Evolutionary conservation across 2,797 vertebrate genomes (phyloP), one percentile per base, ranked within the genome.

Genomic region (Gallinago solitaria): DNA sequence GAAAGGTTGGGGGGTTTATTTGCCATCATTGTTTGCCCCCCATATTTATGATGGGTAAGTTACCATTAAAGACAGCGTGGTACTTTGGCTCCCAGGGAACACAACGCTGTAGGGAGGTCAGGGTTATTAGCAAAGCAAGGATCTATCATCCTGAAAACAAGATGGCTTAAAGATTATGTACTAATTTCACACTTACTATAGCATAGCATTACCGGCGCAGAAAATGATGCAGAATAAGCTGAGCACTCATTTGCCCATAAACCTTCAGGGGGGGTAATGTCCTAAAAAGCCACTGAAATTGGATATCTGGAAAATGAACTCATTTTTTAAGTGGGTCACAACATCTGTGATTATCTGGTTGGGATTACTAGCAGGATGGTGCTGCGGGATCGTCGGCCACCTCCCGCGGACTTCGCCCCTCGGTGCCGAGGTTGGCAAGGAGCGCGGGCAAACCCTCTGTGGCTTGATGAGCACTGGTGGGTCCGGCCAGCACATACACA

Each of bases 301-400:
- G 95, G 93, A 97, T 97, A 47, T 96, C 83, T 88, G 94, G 97
- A 97, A 97, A 97, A 95, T 96, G 93, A 97, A 93, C 94, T 97
- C 96, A 56, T 96, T 97, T 97, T 96, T 96, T 95, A 97, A 97
- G 94, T 98, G 97, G 97, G 94, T 97, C 97, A 97, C 96, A 97
- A 76, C 96, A 97, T 98, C 97, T 98, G 97, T 95, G 96, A 97
- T 95, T 97, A 97, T 97, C 82, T 79, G 83, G 92, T 92, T 50
- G 95, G 97, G 95, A 97, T 98, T 97, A 96, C 75, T 86, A 61
- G 92, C 32, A 35, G 16, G 95, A 96, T 95, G 83, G 9, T 80
- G 95, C 94, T 91, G 83, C 90, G 92, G 96, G 75, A 33, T 56
- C 82, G 21, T 92, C 87, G 13, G 53, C 70, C 32, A 90, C 88